These are phyloP conservation scores for Adelosebastes latens DNA, from an alignment of 2,797 vertebrate species.

Conservation along the genomic window DNA sequence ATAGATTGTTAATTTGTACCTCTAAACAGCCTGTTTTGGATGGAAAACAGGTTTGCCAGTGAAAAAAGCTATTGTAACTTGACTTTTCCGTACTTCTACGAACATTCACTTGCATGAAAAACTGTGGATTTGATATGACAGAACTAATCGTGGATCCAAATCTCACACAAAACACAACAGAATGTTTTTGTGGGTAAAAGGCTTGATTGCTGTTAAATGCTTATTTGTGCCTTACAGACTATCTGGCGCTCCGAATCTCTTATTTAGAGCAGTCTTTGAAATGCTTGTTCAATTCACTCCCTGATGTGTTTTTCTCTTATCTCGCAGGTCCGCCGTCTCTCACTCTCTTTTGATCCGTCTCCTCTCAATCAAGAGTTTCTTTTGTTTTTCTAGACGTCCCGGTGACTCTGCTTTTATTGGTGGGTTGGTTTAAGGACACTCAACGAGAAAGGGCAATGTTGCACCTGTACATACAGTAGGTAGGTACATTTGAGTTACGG, in stretches of 20 bases:
- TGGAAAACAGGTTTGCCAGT: neutral
- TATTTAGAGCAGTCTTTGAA: slow-evolving; percentile 11
- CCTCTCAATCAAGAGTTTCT: slow-evolving; percentile 5
- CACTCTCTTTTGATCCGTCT: neutral
- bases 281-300: slow-evolving; percentile 27
- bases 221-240: slow-evolving; percentile 31
- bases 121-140: neutral
- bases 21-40: neutral
- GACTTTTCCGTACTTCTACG: neutral
- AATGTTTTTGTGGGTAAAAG: neutral
- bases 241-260: neutral
- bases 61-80: neutral
- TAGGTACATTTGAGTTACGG: slow-evolving; percentile 30
- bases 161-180: neutral
- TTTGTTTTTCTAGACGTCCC: slow-evolving; percentile 9
- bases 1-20: neutral
- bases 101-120: slow-evolving; percentile 8
- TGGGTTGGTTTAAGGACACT: slow-evolving; percentile 28
- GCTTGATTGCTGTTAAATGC: slow-evolving; percentile 32
- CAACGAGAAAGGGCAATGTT: slow-evolving; percentile 35
- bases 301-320: slow-evolving; percentile 50
- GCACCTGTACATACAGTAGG: slow-evolving; percentile 52
- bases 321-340: neutral
- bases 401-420: slow-evolving; percentile 42
- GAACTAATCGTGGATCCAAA: neutral